A percentile compares a stretch with the other conserved stretches of the same genome.
Conservation (phyloP, 2,113 vertebrate species). For the Lathamus discolor region DNA sequence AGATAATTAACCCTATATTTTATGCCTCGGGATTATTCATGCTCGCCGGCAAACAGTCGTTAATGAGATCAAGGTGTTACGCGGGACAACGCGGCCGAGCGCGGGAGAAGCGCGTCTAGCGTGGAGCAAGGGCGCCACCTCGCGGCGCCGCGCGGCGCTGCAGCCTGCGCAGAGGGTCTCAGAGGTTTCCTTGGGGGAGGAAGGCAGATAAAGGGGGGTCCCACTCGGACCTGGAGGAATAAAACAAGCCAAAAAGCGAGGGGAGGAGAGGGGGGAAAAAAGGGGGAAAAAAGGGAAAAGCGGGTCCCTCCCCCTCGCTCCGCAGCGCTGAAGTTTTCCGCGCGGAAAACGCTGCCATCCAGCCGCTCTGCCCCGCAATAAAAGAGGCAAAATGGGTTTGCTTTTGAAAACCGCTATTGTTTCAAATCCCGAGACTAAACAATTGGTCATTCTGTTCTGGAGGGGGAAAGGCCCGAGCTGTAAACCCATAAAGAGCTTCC, state of each 20-base stretch:
- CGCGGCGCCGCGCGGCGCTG: not conserved
- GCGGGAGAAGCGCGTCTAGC: not conserved
- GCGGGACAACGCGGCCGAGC: not conserved
- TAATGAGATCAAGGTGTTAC: constrained; percentile 19
- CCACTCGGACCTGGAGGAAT: fast-evolving
- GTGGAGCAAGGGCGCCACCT: constrained; percentile 89
- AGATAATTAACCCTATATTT: constrained; percentile 40
- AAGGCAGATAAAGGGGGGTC: not conserved
- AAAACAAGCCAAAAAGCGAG: fast-evolving
- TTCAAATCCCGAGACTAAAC: constrained; percentile 69
- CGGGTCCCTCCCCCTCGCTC: fast-evolving
- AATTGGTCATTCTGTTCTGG: constrained; percentile 70
- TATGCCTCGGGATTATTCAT: constrained; percentile 3
- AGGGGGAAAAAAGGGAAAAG: not conserved
- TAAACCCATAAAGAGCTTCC: constrained; percentile 75
- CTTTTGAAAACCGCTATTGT: constrained; percentile 70
- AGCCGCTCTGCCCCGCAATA: not conserved
- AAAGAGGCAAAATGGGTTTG: not conserved
- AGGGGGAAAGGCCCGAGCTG: constrained; percentile 57
- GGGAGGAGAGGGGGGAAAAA: fast-evolving
- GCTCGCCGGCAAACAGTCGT: not conserved
- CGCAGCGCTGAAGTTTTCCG: not conserved
- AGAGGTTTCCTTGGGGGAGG: fast-evolving
- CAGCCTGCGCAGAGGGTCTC: not conserved
- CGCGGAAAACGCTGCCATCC: not conserved